These are phyloP conservation scores for Dermolepida albohirtum DNA, from an alignment of 2,888 invertebrate genomes.

Conservation along the genomic window DNA sequence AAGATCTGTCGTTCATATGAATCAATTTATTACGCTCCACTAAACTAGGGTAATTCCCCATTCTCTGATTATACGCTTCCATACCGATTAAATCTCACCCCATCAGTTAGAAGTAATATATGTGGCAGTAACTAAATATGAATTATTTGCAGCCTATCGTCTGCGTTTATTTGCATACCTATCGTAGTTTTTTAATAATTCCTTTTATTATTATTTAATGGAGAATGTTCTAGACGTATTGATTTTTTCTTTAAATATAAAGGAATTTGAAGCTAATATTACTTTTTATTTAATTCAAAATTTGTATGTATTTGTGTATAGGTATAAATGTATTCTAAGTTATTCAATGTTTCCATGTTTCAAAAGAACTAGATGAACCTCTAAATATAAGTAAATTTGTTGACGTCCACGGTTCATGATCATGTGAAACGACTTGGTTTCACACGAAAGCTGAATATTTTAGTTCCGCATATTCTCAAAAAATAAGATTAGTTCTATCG, in stretches of 20 bases:
- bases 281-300: too few species aligned
- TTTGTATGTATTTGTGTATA: too few species aligned
- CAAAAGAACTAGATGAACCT: too few species aligned
- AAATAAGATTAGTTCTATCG: too few species aligned
- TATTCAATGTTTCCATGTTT: too few species aligned
- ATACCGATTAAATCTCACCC: conserved; percentile 58
- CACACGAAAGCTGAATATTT: too few species aligned
- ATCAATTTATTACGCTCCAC: conserved; percentile 65
- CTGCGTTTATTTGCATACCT: conserved; percentile 25
- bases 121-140: conserved; percentile 42
- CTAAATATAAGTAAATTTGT: too few species aligned
- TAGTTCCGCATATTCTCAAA: too few species aligned
- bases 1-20: conserved; percentile 60
- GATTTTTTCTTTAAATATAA: background rate
- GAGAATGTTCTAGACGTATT: background rate
- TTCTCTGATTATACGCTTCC: conserved; percentile 64
- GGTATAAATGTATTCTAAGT: too few species aligned
- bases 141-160: conserved; percentile 28
- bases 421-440: too few species aligned
- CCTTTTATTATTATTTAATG: background rate
- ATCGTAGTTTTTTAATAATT: conserved; percentile 18
- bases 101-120: conserved; percentile 46
- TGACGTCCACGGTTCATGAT: too few species aligned
- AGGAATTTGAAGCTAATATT: background rate
- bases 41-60: conserved; percentile 63